Evolutionary conservation across 53 echinoderm and acorn worm species (phyloP), one percentile per base, ranked within the genome.

Genomic region (Echinarachnius parma): DNA sequence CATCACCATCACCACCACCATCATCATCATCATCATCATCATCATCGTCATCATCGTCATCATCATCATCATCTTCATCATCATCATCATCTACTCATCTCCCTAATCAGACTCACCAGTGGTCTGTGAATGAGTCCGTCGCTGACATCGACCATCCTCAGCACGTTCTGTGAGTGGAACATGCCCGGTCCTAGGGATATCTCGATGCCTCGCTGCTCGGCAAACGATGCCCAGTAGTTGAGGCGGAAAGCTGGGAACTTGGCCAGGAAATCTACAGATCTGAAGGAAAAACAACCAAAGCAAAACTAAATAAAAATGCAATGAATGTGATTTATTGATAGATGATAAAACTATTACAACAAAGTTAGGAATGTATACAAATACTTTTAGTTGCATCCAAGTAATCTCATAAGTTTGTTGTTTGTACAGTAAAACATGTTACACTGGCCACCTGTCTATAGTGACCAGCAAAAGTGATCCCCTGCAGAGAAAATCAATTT

Each of bases 171-270:
- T 3, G 84, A 84, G 48, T 77, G 85, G 59, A 91, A 81, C 5
- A 34, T 85, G 15, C 91, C 85, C 5, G 82, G 82, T 20, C 91
- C 98, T 1, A 96, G 78, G 31, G 81, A 87, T 46, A 96, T 66
- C 62, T 96, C 98, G 31, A 96, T 88, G 11, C 98, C 98, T 28
- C 82, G 62, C 65, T 92, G 85, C 52, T 86, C 75, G 42, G 92
- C 92, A 48, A 92, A 88, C 0, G 98, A 98, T 1, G 98, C 88
- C 98, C 98, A 98, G 86, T 98, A 98, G 56, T 81, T 92, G 14
- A 98, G 52, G 2, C 79, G 87, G 36, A 98, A 69, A 3, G 78
- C 61, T 2, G 81, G 98, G 49, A 87, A 98, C 37, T 78, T 88
- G 32, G 86, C 85, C 67, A 85, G 88, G 58, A 92, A 86, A 19